Evolutionary conservation across 2,113 vertebrate genomes (phyloP), one percentile per base, ranked within the genome.

Genomic region (Otis tarda): DNA sequence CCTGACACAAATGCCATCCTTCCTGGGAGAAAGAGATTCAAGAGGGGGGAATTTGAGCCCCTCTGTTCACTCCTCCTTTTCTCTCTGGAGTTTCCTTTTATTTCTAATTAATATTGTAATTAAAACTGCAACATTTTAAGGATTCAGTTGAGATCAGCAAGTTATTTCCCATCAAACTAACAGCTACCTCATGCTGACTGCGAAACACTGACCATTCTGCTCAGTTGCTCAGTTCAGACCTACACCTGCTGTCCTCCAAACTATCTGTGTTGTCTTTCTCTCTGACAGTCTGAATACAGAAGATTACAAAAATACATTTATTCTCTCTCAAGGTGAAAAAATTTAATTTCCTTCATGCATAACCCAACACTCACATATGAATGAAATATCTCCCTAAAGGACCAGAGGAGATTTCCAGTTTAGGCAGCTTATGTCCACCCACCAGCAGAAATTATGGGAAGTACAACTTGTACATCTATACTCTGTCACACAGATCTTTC

Each of bases 401-500:
- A 21, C 47, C 35, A 81, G 76, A 69, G n/a, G 56, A 60, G n/a
- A 75, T 23, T 81, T 90, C 77, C 65, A 78, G 76, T 69, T 87
- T 60, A 77, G 68, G 70, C 1, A 6, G 47, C 43, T 69, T 59
- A 53, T 35, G 94, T 94, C 83, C 90, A 94, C 83, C 89, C 83
- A 92, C 76, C 25, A 70, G 23, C 27, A 94, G 68, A 86, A 96
- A 61, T 71, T 7, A 93, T 88, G 59, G 86, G 92, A 83, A 87
- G 64, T 60, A 83, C 73, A 87, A 60, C 77, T 85, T 89, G 76
- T 81, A 94, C 52, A 90, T 84, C 86, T 80, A 8, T 22, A 52
- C 52, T 53, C 56, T 91, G 52, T 95, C 85, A 96, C 43, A 90
- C 52, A 71, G 71, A 90, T 82, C 80, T 90, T 95, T 92, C 93